Evolutionary conservation across 23 tunicate species (phyloP).

Genomic region (Halocynthia roretzi): DNA sequence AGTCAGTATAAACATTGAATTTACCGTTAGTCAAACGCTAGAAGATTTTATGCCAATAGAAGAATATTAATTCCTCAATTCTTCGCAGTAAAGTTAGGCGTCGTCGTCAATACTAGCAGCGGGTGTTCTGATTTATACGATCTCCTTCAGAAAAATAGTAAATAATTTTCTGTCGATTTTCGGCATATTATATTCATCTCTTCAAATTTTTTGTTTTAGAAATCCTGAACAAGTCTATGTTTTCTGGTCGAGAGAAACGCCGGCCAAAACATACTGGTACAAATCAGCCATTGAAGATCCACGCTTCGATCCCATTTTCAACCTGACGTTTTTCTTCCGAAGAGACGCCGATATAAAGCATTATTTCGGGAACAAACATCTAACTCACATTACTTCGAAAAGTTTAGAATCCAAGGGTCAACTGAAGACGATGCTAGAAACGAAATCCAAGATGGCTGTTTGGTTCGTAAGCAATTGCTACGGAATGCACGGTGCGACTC

Average conservation of each 20-base stretch:
- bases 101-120: background rate
- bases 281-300: conserved; percentile 29
- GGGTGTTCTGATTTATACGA: background rate
- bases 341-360: conserved; percentile 37
- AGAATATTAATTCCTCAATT: no score
- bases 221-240: conserved; percentile 40
- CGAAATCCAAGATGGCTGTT: conserved; percentile 38
- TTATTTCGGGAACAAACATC: conserved; percentile 29
- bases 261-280: conserved; percentile 30
- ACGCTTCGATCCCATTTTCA: conserved; percentile 41
- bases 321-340: conserved; percentile 33
- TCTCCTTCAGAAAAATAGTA: no score
- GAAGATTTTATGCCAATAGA: no score
- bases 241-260: conserved; percentile 60
- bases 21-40: no score
- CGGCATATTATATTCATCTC: no score
- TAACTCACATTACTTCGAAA: conserved; percentile 35
- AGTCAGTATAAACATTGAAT: no score
- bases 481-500: conserved; percentile 39
- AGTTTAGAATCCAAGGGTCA: conserved; percentile 11
- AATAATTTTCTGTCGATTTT: no score
- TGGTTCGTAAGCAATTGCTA: conserved; percentile 80
- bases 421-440: conserved; percentile 2
- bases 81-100: no score
- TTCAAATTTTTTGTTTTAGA: conserved; percentile 3